These are phyloP conservation scores for Buceros bicornis DNA, from an alignment of 2,797 vertebrate genomes.

Conservation along the genomic window DNA sequence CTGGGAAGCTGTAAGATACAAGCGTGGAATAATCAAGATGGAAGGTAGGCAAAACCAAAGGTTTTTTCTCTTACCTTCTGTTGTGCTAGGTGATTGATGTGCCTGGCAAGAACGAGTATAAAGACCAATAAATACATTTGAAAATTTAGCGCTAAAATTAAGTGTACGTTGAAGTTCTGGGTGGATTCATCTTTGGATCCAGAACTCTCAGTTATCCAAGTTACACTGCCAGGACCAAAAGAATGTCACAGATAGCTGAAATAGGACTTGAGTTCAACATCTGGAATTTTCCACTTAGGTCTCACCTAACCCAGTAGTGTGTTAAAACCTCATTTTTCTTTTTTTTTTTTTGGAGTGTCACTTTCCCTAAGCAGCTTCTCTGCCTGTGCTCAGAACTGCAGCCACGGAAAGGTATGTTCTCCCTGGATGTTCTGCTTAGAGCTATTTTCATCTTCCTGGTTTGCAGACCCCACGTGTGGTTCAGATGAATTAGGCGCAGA, in stretches of 20 bases:
- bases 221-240: neutral
- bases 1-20: neutral
- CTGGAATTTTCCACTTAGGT: neutral
- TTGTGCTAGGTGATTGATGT: neutral
- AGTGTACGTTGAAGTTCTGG: neutral
- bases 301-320: neutral
- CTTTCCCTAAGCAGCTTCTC: neutral
- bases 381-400: neutral
- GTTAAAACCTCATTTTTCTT: neutral
- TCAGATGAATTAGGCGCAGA: neutral
- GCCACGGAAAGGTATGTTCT: neutral
- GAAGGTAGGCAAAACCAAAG: neutral
- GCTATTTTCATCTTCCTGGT: neutral
- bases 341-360: neutral
- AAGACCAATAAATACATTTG: neutral
- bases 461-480: neutral
- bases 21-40: neutral
- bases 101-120: neutral
- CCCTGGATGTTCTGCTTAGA: neutral
- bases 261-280: neutral
- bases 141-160: neutral
- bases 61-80: neutral
- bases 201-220: neutral
- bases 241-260: neutral
- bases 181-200: neutral